Conservation (phyloP, 2,888 invertebrate genomes). For the Lissonota sp. region DNA sequence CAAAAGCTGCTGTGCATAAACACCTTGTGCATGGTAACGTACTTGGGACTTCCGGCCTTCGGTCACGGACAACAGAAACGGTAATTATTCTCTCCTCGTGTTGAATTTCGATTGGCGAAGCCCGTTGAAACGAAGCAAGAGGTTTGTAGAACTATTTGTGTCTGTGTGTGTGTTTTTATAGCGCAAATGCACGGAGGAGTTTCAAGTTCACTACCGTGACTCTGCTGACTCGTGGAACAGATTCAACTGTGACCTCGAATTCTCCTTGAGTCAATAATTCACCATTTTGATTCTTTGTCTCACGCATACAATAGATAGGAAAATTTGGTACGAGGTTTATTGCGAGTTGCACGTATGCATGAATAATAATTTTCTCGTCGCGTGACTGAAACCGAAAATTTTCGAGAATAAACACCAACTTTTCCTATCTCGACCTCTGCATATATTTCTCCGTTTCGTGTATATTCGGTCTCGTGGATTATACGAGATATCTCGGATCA, state of each 20-base stretch:
- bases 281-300: background rate
- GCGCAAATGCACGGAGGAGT: background rate
- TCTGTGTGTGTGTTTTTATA: background rate
- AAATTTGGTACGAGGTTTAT: background rate
- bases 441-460: too few relatives aligned
- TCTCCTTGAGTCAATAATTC: background rate
- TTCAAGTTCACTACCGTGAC: constrained; percentile 53
- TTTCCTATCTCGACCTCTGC: too few relatives aligned
- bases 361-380: background rate
- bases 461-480: too few relatives aligned
- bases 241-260: constrained; percentile 34
- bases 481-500: too few relatives aligned
- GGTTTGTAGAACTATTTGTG: constrained; percentile 21
- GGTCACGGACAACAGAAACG: constrained; percentile 39
- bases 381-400: too few relatives aligned
- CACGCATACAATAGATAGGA: background rate
- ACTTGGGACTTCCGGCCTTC: constrained; percentile 16
- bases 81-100: constrained; percentile 44
- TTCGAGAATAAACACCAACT: too few relatives aligned
- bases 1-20: background rate
- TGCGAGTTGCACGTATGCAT: background rate
- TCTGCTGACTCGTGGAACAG: constrained; percentile 18
- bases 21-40: background rate
- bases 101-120: constrained; percentile 34
- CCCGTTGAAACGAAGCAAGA: constrained; percentile 1